These are phyloP conservation scores for Pyrochroa serraticornis DNA, from an alignment of 2,888 invertebrate species.

Conservation along the genomic window DNA sequence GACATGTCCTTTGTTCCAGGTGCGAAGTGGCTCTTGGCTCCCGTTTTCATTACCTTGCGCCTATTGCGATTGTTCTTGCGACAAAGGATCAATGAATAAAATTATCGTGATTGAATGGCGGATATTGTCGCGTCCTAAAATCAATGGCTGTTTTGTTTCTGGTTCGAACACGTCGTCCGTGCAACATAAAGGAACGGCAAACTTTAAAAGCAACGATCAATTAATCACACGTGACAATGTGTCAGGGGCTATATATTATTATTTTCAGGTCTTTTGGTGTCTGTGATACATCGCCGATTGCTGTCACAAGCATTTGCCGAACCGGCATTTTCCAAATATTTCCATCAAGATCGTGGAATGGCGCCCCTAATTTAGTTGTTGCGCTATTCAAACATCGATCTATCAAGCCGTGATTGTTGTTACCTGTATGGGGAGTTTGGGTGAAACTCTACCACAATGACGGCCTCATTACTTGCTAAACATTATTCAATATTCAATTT, in stretches of 20 bases:
- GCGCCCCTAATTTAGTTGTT: too few relatives aligned
- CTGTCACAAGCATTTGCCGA: conserved; percentile 45
- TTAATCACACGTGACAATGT: conserved; percentile 50
- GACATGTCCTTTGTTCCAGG: too few relatives aligned
- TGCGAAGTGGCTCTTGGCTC: too few relatives aligned
- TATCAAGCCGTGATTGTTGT: too few relatives aligned
- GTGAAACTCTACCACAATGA: too few relatives aligned
- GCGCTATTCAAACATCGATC: too few relatives aligned
- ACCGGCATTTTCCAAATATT: conserved; percentile 30
- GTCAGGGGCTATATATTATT: conserved; percentile 49
- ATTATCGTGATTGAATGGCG: conserved; percentile 3
- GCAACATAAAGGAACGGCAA: conserved; percentile 17
- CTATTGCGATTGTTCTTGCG: not conserved
- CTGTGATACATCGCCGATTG: conserved; percentile 45
- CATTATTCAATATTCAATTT: not conserved
- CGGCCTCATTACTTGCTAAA: not conserved
- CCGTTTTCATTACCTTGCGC: too few relatives aligned
- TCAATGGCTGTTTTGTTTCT: conserved; percentile 11
- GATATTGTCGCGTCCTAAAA: conserved; percentile 4
- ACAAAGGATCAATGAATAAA: conserved; percentile 3
- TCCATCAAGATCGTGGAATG: conserved; percentile 24
- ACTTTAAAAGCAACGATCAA: conserved; percentile 39
- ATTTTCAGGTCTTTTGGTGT: conserved; percentile 45
- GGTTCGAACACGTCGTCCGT: conserved; percentile 6
- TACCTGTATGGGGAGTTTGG: too few relatives aligned